Evolutionary conservation across 1,140 invertebrate species (phyloP).

Genomic region (Meloidogyne hapla): DNA sequence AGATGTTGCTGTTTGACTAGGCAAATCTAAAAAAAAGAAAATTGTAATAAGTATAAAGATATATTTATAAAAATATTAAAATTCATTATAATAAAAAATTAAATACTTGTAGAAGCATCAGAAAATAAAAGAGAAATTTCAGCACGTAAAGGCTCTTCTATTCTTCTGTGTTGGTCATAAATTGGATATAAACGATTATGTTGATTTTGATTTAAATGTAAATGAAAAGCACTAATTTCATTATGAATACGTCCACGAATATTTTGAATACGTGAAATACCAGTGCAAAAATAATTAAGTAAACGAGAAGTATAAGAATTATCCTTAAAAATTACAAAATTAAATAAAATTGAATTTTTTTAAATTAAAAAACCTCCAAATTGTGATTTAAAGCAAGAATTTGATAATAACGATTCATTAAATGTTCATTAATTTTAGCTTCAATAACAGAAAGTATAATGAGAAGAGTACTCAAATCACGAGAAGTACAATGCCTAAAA

Average conservation of each 20-base stretch:
- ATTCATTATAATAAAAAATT: neutral
- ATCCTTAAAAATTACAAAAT: constrained; percentile 17
- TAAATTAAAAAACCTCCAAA: constrained; percentile 2
- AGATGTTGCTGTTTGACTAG: neutral
- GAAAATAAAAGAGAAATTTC: constrained; percentile 22
- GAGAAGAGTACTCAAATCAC: constrained; percentile 23
- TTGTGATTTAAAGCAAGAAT: constrained; percentile 17
- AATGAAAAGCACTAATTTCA: constrained; percentile 13
- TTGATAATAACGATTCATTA: constrained; percentile 23
- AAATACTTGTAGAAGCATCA: neutral
- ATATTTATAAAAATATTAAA: neutral
- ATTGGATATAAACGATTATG: constrained; percentile 24
- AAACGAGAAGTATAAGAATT: constrained; percentile 25
- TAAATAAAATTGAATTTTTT: neutral
- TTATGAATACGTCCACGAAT: constrained; percentile 12
- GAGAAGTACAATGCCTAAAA: constrained; percentile 28
- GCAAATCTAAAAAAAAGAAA: neutral
- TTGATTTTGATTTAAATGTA: constrained; percentile 23
- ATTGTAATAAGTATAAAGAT: neutral
- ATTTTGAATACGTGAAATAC: constrained; percentile 25
- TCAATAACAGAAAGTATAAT: constrained; percentile 19
- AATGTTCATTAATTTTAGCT: constrained; percentile 30
- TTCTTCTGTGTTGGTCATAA: constrained; percentile 6
- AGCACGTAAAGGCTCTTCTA: constrained; percentile 19
- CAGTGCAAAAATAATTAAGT: constrained; percentile 25